Evolutionary conservation across 2,797 vertebrate genomes (phyloP).

Genomic region (Acanthornis magna): DNA sequence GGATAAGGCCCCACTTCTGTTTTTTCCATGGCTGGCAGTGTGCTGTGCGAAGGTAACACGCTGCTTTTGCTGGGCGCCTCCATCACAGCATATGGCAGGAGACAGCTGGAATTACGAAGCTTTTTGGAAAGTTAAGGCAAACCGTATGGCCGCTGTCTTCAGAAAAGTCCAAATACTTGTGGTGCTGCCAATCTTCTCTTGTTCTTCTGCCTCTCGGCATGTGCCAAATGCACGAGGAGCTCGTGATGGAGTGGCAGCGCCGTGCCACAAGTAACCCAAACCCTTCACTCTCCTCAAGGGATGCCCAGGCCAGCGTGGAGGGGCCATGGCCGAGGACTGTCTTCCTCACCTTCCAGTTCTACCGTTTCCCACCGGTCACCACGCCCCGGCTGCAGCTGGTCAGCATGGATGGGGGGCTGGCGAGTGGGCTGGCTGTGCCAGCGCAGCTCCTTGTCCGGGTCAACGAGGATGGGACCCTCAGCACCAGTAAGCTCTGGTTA

Average conservation of each 20-base stretch:
- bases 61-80: not conserved
- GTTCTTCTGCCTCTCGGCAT: not conserved
- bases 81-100: constrained; percentile 15
- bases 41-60: not conserved
- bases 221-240: not conserved
- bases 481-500: constrained; percentile 73
- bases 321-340: constrained; percentile 79
- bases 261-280: fast-evolving
- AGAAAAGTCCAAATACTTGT: constrained; percentile 13
- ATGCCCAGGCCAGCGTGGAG: constrained; percentile 31
- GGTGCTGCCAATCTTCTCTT: not conserved
- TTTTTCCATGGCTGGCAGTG: not conserved
- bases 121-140: constrained; percentile 49
- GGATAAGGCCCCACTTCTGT: not conserved
- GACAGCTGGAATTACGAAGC: constrained; percentile 52
- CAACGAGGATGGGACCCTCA: constrained; percentile 75
- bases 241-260: fast-evolving
- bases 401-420: not conserved
- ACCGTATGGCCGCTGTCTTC: constrained; percentile 31
- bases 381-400: constrained; percentile 84
- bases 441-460: constrained; percentile 78
- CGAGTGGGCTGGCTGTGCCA: not conserved
- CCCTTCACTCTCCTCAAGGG: constrained; percentile 64
- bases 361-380: constrained; percentile 86
- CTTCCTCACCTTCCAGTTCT: constrained; percentile 96